Percentiles rank a stretch among this genome's conserved stretches.
Conservation (phyloP, 2,797 vertebrate genomes). For the Catostomus latipinnis region DNA sequence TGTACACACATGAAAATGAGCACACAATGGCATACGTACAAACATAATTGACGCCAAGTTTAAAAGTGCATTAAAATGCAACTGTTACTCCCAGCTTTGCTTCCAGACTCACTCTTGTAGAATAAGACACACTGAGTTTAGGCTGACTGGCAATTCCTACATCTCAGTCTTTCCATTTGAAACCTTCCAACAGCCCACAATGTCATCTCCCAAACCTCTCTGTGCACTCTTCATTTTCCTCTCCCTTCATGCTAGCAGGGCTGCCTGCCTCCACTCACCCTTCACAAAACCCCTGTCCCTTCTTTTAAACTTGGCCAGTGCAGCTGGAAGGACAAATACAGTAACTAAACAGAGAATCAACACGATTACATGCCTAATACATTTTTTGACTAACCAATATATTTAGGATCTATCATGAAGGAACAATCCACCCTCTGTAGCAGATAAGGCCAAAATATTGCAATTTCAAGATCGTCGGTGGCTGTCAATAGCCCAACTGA, state of each 20-base stretch:
- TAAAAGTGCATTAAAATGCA: slow-evolving; percentile 24
- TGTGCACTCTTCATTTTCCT: slow-evolving; percentile 39
- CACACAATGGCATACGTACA: not conserved
- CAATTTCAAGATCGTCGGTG: too few species aligned
- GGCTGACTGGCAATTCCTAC: slow-evolving; percentile 15
- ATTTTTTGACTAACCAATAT: not conserved
- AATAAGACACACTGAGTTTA: slow-evolving; percentile 33
- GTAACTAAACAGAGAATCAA: slow-evolving; percentile 3
- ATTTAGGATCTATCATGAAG: not conserved
- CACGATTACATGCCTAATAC: slow-evolving; percentile 2
- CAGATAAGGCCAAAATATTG: not conserved
- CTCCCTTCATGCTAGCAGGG: slow-evolving; percentile 47
- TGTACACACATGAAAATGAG: not conserved
- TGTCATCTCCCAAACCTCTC: slow-evolving; percentile 61
- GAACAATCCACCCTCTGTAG: not conserved
- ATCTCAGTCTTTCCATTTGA: slow-evolving; percentile 70
- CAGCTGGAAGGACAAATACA: slow-evolving; percentile 9
- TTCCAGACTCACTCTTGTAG: slow-evolving; percentile 50
- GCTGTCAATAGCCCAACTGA: too few species aligned
- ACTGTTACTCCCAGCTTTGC: slow-evolving; percentile 70
- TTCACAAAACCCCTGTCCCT: not conserved
- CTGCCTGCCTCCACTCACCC: slow-evolving; percentile 42
- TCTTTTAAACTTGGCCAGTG: slow-evolving; percentile 2
- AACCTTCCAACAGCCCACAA: slow-evolving; percentile 60
- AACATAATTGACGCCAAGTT: not conserved